A percentile compares a stretch with the other conserved stretches of the same genome.
These are phyloP conservation scores for Augochlora pura DNA, from an alignment of 1,140 invertebrate genomes.

Conservation along the genomic window DNA sequence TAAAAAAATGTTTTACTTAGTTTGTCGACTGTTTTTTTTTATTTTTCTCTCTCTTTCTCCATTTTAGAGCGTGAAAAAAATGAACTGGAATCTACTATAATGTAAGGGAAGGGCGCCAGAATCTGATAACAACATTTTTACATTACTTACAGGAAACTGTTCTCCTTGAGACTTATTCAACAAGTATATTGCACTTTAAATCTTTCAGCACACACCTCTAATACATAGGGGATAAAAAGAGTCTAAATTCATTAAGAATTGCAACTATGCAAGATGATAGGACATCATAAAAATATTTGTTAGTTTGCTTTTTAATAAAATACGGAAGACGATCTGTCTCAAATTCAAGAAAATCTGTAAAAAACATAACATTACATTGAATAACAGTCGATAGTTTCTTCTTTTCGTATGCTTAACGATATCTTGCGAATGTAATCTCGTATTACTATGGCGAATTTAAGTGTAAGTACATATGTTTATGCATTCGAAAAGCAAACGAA, in stretches of 20 bases:
- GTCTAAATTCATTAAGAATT: slow-evolving; percentile 15
- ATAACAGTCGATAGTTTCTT: slow-evolving; percentile 50
- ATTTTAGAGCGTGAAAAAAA: slow-evolving; percentile 11
- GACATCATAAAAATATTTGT: slow-evolving; percentile 49
- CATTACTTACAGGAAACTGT: slow-evolving; percentile 34
- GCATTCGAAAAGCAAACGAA: slow-evolving; percentile 42
- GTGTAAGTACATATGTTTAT: slow-evolving; percentile 53
- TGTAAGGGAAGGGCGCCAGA: slow-evolving; percentile 51
- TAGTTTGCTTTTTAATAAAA: slow-evolving; percentile 40
- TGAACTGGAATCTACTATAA: slow-evolving; percentile 26
- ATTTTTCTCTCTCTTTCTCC: too few species aligned
- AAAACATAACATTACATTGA: slow-evolving; percentile 48
- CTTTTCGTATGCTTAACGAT: slow-evolving; percentile 48
- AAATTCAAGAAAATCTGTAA: slow-evolving; percentile 49
- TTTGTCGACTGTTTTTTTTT: slow-evolving; percentile 7
- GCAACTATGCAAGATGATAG: slow-evolving; percentile 19
- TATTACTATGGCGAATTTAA: slow-evolving; percentile 48
- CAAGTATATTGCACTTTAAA: slow-evolving; percentile 41
- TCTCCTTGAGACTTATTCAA: slow-evolving; percentile 1
- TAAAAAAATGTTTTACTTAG: neutral
- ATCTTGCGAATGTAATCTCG: slow-evolving; percentile 36
- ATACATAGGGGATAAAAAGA: slow-evolving; percentile 13
- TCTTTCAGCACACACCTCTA: slow-evolving; percentile 14
- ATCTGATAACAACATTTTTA: slow-evolving; percentile 42
- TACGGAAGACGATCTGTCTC: slow-evolving; percentile 54